Conservation (phyloP, 30 jellyfish, hydroid and myxozoan genomes). For the Rhopilema esculentum region DNA sequence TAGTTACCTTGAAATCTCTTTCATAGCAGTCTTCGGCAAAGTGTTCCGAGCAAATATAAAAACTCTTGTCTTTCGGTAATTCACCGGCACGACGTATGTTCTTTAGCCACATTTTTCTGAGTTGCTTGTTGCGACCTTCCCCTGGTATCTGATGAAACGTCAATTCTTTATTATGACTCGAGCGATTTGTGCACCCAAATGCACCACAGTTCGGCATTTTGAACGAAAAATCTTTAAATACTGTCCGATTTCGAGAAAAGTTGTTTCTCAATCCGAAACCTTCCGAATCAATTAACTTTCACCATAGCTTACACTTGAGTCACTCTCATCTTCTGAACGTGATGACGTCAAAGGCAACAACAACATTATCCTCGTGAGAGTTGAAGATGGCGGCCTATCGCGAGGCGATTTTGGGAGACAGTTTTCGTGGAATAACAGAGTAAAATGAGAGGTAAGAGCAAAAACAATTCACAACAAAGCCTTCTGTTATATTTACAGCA, state of each 20-base stretch:
- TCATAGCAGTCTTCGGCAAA: too few species aligned
- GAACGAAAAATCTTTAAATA: background rate
- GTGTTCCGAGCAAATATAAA: too few species aligned
- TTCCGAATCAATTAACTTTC: background rate
- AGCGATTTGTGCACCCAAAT: slow-evolving; percentile 46
- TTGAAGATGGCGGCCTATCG: background rate
- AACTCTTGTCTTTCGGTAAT: too few species aligned
- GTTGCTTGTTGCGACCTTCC: slow-evolving; percentile 23
- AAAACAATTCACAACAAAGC: background rate
- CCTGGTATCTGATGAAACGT: slow-evolving; percentile 49
- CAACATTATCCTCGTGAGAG: background rate
- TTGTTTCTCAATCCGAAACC: background rate
- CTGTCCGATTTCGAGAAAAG: background rate
- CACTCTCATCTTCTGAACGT: background rate
- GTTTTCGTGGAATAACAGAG: background rate
- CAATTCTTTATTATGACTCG: slow-evolving; percentile 5
- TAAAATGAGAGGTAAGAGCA: background rate
- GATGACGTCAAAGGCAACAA: background rate
- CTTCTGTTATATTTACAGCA: background rate
- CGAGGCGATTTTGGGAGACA: background rate
- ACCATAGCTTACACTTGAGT: background rate
- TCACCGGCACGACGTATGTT: too few species aligned
- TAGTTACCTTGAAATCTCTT: too few species aligned
- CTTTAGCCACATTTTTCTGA: slow-evolving; percentile 37
- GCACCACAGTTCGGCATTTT: slow-evolving; percentile 47